Percentiles rank a stretch among this genome's conserved stretches.
Evolutionary conservation across 2,113 vertebrate species (phyloP).

Genomic region (Antigone vipio): DNA sequence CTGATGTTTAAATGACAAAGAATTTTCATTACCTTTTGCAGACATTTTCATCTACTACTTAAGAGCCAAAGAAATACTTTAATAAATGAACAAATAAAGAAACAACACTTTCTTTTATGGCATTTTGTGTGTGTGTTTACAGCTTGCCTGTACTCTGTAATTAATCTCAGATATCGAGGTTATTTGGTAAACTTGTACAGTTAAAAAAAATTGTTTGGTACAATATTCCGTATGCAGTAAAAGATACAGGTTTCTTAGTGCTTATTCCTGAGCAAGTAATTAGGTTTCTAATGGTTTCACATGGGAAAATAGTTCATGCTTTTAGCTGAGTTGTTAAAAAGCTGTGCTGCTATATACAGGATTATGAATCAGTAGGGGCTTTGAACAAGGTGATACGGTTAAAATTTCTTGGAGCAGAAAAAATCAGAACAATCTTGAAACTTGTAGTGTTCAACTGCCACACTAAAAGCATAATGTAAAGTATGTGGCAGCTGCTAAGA

Average conservation of each 20-base stretch:
- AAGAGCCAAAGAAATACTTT: neutral
- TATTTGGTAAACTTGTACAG: neutral
- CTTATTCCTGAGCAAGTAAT: neutral
- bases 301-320: neutral
- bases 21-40: neutral
- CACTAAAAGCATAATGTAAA: neutral
- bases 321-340: conserved; percentile 23
- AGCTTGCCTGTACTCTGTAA: neutral
- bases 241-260: neutral
- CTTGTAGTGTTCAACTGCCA: neutral
- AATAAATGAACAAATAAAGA: neutral
- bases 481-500: neutral
- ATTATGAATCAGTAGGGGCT: neutral
- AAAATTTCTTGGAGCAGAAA: neutral
- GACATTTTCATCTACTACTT: neutral
- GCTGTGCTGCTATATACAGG: neutral
- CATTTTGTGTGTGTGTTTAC: neutral
- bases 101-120: neutral
- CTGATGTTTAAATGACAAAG: neutral
- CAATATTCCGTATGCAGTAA: neutral
- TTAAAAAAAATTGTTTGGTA: neutral
- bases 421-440: neutral
- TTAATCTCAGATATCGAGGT: neutral
- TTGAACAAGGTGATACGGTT: neutral
- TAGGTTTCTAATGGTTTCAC: neutral